These are phyloP conservation scores for Phrynocephalus versicolor DNA, from an alignment of 2,113 vertebrate genomes.

Conservation along the genomic window DNA sequence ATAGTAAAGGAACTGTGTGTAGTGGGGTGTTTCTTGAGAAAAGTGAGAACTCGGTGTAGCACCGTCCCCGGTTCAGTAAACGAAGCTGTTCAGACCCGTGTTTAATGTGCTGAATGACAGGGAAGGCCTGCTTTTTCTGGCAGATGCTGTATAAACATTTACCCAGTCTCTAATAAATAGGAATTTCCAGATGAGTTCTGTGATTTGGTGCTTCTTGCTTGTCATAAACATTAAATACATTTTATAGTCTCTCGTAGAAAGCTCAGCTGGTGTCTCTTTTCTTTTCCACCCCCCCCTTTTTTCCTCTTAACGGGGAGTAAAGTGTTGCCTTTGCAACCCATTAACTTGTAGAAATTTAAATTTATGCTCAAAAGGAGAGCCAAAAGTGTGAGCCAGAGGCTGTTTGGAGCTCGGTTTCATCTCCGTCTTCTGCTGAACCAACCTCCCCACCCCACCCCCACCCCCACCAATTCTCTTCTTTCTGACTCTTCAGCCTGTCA, in stretches of 20 bases:
- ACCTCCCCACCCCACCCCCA: slow-evolving; percentile 18
- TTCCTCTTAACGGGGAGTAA: slow-evolving; percentile 27
- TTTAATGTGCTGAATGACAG: slow-evolving; percentile 70
- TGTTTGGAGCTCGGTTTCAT: slow-evolving; percentile 42
- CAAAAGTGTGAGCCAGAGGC: slow-evolving; percentile 31
- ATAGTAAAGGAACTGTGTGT: too few relatives aligned
- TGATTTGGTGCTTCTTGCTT: slow-evolving; percentile 34
- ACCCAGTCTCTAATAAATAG: slow-evolving; percentile 66
- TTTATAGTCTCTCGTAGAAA: slow-evolving; percentile 42
- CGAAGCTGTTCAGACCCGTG: slow-evolving; percentile 62
- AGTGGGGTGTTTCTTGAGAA: too few relatives aligned
- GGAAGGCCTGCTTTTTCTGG: slow-evolving; percentile 67
- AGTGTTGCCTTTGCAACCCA: slow-evolving; percentile 41
- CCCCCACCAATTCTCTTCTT: too few relatives aligned
- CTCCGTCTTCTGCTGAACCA: slow-evolving; percentile 36
- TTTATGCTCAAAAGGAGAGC: slow-evolving; percentile 44
- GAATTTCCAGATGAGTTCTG: slow-evolving; percentile 59
- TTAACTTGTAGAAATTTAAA: slow-evolving; percentile 40
- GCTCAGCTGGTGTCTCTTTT: neutral
- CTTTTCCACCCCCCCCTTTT: neutral
- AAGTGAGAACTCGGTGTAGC: slow-evolving; percentile 25
- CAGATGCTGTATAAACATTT: slow-evolving; percentile 71
- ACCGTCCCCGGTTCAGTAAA: slow-evolving; percentile 61
- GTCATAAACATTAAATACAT: slow-evolving; percentile 52
- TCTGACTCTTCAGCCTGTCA: slow-evolving; percentile 41